These are phyloP conservation scores for Phainopepla nitens DNA, from an alignment of 2,113 vertebrate species.

Conservation along the genomic window DNA sequence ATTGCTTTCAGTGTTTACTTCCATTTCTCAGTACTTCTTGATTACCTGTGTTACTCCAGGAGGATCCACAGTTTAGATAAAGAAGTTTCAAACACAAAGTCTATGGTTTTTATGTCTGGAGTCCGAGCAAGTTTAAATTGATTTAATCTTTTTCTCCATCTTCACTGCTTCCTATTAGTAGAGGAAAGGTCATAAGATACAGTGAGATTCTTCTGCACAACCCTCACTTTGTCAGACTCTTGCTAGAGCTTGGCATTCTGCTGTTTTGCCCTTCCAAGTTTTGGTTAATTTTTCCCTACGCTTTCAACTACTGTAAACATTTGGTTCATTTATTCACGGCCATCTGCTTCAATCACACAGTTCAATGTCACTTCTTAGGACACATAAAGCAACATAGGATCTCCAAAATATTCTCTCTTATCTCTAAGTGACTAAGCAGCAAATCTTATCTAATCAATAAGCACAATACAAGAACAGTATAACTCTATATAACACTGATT, in stretches of 20 bases:
- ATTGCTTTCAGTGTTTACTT: conserved; percentile 36
- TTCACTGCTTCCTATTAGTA: conserved; percentile 89
- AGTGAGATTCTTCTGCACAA: not conserved
- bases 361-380: conserved; percentile 36
- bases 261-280: not conserved
- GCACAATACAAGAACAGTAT: conserved; percentile 37
- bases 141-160: conserved; percentile 93
- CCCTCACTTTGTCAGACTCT: not conserved
- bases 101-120: not conserved
- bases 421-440: not conserved
- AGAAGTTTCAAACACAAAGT: not conserved
- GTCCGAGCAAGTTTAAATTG: not conserved
- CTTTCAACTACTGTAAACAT: conserved; percentile 1
- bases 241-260: not conserved
- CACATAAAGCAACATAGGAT: not conserved
- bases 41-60: conserved; percentile 13
- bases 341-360: conserved; percentile 67
- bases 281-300: conserved; percentile 13
- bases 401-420: conserved; percentile 3
- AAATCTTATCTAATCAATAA: conserved; percentile 62
- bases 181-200: not conserved
- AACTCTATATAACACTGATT: not conserved
- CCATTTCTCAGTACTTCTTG: not conserved
- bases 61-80: not conserved
- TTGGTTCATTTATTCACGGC: not conserved